Conservation (phyloP, 2,113 vertebrate genomes). For the Motacilla tschutschensis region DNA sequence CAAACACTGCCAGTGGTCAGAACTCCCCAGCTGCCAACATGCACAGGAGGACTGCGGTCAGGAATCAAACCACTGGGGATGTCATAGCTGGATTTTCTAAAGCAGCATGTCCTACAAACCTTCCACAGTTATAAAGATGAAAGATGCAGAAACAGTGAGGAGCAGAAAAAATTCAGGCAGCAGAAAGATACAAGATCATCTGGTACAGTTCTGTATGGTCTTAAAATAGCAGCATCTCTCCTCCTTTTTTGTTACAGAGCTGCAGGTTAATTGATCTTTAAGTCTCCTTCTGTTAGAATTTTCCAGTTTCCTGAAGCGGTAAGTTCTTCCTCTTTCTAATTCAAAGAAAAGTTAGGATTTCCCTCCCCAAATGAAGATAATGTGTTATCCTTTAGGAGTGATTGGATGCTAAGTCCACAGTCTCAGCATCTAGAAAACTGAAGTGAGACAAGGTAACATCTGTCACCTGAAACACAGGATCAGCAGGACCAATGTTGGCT, state of each 20-base stretch:
- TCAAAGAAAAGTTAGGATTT: neutral
- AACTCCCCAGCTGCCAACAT: neutral
- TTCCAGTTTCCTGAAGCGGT: neutral
- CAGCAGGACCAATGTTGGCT: neutral
- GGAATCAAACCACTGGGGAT: neutral
- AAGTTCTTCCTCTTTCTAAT: neutral
- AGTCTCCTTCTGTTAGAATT: neutral
- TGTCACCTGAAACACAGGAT: neutral
- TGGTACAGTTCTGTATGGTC: neutral
- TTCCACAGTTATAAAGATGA: neutral
- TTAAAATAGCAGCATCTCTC: neutral
- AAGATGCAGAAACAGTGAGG: neutral
- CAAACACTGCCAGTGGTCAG: neutral
- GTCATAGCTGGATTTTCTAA: neutral
- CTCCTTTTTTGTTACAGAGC: neutral
- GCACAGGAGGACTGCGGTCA: neutral
- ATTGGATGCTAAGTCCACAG: neutral
- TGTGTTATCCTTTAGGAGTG: neutral
- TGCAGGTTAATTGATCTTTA: neutral
- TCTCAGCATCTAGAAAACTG: neutral
- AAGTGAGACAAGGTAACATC: neutral
- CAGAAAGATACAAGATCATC: neutral
- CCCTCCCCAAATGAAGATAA: neutral
- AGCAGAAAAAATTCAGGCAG: neutral
- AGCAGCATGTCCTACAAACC: neutral